A percentile compares a stretch with the other conserved stretches of the same genome.
Conservation (phyloP, 2,797 vertebrate species). For the Menidia menidia region DNA sequence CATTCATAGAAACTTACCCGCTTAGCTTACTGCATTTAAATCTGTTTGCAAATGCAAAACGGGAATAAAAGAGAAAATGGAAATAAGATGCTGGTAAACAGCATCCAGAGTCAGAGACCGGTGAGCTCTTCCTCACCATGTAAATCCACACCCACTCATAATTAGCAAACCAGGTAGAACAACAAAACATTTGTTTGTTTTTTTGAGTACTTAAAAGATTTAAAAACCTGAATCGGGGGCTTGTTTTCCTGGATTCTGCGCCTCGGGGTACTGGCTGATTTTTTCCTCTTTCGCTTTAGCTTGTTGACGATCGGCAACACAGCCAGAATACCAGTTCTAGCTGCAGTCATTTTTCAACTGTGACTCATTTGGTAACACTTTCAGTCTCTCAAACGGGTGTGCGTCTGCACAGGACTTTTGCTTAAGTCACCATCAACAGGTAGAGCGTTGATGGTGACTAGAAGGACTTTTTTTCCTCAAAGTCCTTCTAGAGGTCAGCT, state of each 20-base stretch:
- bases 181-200: neutral
- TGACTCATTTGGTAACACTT: slow-evolving; percentile 48
- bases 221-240: neutral
- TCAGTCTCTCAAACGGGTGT: slow-evolving; percentile 30
- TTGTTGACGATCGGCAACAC: slow-evolving; percentile 42
- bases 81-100: neutral
- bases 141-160: neutral
- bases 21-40: neutral
- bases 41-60: neutral
- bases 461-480: too few relatives aligned
- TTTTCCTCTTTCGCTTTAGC: slow-evolving; percentile 29
- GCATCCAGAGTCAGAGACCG: neutral
- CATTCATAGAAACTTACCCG: neutral
- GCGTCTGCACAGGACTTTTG: slow-evolving; percentile 5
- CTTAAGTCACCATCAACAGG: slow-evolving; percentile 15
- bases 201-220: neutral
- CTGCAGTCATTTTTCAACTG: slow-evolving; percentile 37
- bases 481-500: slow-evolving; percentile 13
- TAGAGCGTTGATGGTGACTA: too few relatives aligned
- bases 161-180: neutral
- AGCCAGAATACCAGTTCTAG: slow-evolving; percentile 28
- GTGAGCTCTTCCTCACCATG: neutral
- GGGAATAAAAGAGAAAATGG: too few relatives aligned
- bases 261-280: neutral
- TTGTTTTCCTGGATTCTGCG: slow-evolving; percentile 1